Base-by-base conservation (phyloP, 2,888 invertebrate species). In the Rhimphoctona megacephalus region DNA sequence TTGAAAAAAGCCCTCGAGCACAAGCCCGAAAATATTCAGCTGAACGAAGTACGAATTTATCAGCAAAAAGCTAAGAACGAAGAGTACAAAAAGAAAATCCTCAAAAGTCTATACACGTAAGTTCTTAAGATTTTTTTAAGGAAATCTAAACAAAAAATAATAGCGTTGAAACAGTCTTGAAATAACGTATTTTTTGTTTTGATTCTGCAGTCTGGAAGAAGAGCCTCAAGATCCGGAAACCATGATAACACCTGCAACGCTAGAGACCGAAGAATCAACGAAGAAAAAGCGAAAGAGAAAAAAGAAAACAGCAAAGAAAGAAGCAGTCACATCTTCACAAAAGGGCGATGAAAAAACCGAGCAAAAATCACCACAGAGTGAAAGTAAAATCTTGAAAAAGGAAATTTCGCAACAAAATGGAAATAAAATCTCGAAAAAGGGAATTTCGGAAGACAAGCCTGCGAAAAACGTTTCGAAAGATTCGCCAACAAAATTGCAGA, bases 1-100 rank as follows among this genome's bases (percentile, higher is more conserved):
- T 94, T 99, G 6, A 99, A 98, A 94, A 98, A 97, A 94, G 96
- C 98, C 0, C 96, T 97, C n/a, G 97, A 97, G 92, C 96, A 97
- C 90, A 95, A 97, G 46, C 96, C 97, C 0, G 97, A 97, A 7
- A 95, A 97, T 81, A 96, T 97, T 19, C 99, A 99, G 94, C 95
- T 95, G 87, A 96, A 96, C 81, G 99, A 99, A 86, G 96, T 97
- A 17, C 96, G 96, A 85, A 96, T 96, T 0, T 99, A 97, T 94
- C 94, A 95, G 88, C 96, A 96, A 90, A 98, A 97, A 93, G 97
- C 97, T 0, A 95, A 95, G 43, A 97, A 98, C 94, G 94, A 96
- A 22, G 94, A 95, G 0, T 95, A 98, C 54, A 99, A 99, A 94
- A 96, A 95, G 91, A 97, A 97, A 94, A 95, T 98, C 89, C 95